Conservation (phyloP, 2,888 invertebrate genomes). For the Ophion ventricosus region DNA sequence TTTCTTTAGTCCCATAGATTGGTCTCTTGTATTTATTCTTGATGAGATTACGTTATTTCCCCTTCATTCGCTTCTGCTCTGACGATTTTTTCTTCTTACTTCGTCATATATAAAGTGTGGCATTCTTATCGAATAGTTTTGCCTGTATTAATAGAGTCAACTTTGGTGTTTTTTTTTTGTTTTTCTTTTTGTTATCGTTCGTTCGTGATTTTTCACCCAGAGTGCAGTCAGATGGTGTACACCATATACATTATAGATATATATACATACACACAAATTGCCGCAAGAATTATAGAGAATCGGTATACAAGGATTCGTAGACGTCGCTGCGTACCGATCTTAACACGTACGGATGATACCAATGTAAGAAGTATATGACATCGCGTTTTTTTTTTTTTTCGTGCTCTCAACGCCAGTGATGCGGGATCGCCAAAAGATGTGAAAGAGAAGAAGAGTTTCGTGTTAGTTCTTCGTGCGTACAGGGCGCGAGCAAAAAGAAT, state of each 20-base stretch:
- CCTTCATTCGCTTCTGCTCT: not conserved
- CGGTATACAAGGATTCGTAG: not conserved
- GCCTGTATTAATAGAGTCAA: not conserved
- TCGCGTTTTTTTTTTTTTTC: not conserved
- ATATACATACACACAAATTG: not conserved
- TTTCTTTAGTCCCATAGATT: conserved; percentile 63
- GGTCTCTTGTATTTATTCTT: conserved; percentile 55
- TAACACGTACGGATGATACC: not conserved
- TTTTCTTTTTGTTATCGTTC: not conserved
- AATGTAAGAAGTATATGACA: not conserved
- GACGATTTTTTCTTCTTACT: not conserved
- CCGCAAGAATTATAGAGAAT: not conserved
- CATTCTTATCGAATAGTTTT: not conserved
- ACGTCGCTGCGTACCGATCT: not conserved
- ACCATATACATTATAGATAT: not conserved
- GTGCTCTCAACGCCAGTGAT: not conserved
- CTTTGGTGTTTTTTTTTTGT: not conserved
- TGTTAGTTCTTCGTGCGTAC: not conserved
- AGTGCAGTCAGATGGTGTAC: not conserved
- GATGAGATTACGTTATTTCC: conserved; percentile 5
- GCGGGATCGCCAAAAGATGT: not conserved
- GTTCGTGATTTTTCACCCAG: not conserved
- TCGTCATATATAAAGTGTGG: not conserved
- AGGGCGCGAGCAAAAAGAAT: not conserved
- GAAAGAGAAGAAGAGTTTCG: not conserved